A percentile compares a stretch with the other conserved stretches of the same genome.
Evolutionary conservation across 2,113 vertebrate genomes (phyloP).

Genomic region (Python bivittatus): DNA sequence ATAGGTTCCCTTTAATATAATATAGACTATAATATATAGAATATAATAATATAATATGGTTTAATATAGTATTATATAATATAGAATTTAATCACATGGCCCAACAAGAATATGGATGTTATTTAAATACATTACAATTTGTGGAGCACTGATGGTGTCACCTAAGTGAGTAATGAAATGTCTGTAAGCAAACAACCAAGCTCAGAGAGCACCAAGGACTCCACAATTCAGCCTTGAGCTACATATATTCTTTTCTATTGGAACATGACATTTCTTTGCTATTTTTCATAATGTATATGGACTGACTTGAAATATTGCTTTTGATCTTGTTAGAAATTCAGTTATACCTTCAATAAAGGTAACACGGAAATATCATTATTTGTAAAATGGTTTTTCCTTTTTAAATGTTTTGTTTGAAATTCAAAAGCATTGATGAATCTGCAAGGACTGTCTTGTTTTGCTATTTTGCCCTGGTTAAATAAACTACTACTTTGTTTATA

Average conservation of each 20-base stretch:
- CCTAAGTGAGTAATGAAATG: background rate
- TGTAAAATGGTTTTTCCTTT: background rate
- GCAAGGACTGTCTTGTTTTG: background rate
- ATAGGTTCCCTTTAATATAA: background rate
- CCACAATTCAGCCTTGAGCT: background rate
- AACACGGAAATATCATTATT: background rate
- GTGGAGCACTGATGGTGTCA: background rate
- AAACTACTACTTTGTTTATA: background rate
- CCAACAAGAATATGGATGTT: background rate
- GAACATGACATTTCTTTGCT: fast-evolving
- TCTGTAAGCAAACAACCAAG: background rate
- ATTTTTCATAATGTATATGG: background rate
- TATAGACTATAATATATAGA: too few relatives aligned
- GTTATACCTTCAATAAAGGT: background rate
- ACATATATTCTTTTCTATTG: background rate
- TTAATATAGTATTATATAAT: too few relatives aligned
- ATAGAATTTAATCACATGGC: background rate
- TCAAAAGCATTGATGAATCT: background rate
- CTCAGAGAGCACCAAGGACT: background rate
- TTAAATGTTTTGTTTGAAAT: background rate
- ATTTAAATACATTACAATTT: background rate
- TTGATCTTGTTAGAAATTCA: slow-evolving; percentile 6
- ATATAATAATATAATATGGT: too few relatives aligned
- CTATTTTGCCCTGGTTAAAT: background rate
- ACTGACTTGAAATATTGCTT: background rate